Conservation (phyloP, 1,140 invertebrate genomes). For the Hyles vespertilio region DNA sequence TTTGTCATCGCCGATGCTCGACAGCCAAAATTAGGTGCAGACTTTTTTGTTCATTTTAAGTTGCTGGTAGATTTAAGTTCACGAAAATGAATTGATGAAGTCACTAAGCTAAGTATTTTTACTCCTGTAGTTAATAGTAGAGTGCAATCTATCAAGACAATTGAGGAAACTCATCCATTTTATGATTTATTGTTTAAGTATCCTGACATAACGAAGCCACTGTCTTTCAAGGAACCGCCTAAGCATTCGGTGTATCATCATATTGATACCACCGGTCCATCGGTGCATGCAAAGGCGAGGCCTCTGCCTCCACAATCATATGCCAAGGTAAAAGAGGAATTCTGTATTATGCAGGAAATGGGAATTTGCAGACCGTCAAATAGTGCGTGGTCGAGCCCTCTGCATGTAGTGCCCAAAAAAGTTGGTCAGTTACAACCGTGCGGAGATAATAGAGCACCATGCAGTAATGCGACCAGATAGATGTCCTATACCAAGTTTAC, state of each 20-base stretch:
- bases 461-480: background rate
- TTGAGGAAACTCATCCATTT: constrained; percentile 5
- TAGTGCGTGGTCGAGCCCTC: constrained; percentile 1
- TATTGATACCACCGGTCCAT: constrained; percentile 6
- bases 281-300: background rate
- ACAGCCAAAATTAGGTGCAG: too few relatives aligned
- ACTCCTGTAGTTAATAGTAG: background rate
- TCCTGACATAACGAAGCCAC: constrained; percentile 1
- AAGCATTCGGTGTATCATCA: constrained; percentile 4
- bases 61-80: too few relatives aligned
- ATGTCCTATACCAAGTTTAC: background rate
- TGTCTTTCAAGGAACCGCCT: constrained; percentile 1
- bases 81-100: too few relatives aligned
- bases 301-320: constrained; percentile 1
- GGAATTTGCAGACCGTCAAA: constrained; percentile 1
- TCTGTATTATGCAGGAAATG: background rate
- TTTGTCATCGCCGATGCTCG: too few relatives aligned
- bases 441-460: background rate
- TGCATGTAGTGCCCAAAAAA: constrained; percentile 7
- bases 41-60: too few relatives aligned
- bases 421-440: constrained; percentile 1
- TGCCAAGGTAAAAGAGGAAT: background rate
- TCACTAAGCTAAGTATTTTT: background rate
- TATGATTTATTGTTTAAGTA: constrained; percentile 4
- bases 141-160: background rate